phyloP scores from a whole-genome alignment of 2,797 vertebrate genomes.

The Clamator glandarius region DNA sequence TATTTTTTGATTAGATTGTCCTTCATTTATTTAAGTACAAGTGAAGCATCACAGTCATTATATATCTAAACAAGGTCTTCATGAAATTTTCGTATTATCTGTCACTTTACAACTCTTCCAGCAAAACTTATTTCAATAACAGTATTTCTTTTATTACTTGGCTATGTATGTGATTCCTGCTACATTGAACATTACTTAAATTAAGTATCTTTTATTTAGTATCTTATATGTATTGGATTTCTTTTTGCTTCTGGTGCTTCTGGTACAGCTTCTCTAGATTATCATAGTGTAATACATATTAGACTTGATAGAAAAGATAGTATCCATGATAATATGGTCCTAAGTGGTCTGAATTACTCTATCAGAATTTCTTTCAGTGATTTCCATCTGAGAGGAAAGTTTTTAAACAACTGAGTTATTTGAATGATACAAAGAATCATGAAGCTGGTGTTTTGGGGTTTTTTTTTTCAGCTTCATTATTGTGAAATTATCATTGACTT shows the following conservation, averaged over 20 bases:
- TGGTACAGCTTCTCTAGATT: background rate
- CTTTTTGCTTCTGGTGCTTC: slow-evolving; percentile 26
- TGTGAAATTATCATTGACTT: background rate
- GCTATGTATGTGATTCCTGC: background rate
- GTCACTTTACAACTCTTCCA: background rate
- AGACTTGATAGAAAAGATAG: slow-evolving; percentile 19
- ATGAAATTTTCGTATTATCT: background rate
- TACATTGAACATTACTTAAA: slow-evolving; percentile 41
- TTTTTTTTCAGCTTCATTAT: background rate
- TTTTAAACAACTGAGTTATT: slow-evolving; percentile 3
- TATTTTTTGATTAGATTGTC: background rate
- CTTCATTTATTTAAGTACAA: slow-evolving; percentile 25
- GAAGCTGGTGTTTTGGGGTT: background rate
- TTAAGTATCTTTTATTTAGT: slow-evolving; percentile 40
- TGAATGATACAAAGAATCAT: slow-evolving; percentile 27
- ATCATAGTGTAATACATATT: background rate
- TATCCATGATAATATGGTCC: background rate
- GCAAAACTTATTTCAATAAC: background rate
- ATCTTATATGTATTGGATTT: background rate
- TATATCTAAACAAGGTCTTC: background rate
- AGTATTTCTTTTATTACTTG: slow-evolving; percentile 16
- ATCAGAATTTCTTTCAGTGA: background rate
- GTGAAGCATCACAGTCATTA: background rate
- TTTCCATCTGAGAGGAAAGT: background rate
- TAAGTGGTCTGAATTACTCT: background rate